phyloP scores from a whole-genome alignment of 2,113 vertebrate genomes.

The Panthera uncia region DNA sequence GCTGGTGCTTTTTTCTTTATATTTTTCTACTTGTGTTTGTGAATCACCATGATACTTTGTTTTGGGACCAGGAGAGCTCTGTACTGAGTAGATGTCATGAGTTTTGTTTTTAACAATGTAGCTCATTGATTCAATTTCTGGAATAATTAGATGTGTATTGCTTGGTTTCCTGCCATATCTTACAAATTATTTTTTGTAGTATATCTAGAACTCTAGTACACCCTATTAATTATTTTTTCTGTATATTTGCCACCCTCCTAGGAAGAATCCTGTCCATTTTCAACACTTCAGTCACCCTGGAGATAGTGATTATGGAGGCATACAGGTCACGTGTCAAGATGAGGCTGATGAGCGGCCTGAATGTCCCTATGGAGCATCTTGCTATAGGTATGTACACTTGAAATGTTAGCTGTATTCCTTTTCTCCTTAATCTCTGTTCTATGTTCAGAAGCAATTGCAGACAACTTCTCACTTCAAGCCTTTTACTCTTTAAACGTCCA shows the following conservation, averaged over 20 bases:
- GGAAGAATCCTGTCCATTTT: slow-evolving; percentile 89
- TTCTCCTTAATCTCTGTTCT: not conserved
- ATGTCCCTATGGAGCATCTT: slow-evolving; percentile 85
- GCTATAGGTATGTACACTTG: slow-evolving; percentile 83
- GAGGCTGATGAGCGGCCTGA: slow-evolving; percentile 76
- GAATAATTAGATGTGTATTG: not conserved
- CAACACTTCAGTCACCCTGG: slow-evolving; percentile 87
- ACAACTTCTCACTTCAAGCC: not conserved
- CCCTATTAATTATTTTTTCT: not conserved
- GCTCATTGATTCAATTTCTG: not conserved
- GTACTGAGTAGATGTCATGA: not conserved
- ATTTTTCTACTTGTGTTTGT: slow-evolving; percentile 28
- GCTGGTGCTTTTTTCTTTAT: not conserved
- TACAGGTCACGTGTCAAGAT: not conserved
- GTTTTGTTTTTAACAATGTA: not conserved
- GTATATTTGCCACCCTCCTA: slow-evolving; percentile 59
- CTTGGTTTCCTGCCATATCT: not conserved
- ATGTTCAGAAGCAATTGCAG: not conserved
- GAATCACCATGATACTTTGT: not conserved
- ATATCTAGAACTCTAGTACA: not conserved
- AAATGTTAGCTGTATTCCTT: not conserved
- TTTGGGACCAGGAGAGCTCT: not conserved
- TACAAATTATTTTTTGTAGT: not conserved
- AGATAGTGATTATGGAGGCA: slow-evolving; percentile 82
- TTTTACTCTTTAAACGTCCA: slow-evolving; percentile 13